Conservation (phyloP, 1,140 invertebrate genomes). For the Cydia splendana region DNA sequence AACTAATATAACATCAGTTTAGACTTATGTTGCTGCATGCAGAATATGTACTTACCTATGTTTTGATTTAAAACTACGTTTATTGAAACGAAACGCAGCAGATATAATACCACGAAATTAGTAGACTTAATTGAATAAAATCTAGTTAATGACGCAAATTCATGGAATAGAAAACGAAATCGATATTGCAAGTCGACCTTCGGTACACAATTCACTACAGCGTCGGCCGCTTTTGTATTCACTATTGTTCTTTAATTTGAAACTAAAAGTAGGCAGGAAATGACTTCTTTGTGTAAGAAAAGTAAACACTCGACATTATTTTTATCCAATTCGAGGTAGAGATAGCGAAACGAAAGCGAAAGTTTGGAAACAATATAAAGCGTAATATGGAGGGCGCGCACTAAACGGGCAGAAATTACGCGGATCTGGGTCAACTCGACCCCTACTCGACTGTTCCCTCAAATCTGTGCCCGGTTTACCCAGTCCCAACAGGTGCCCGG, state of each 20-base stretch:
- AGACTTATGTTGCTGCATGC: no score
- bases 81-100: background rate
- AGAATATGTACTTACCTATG: no score
- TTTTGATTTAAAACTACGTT: no score
- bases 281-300: constrained; percentile 11
- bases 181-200: constrained; percentile 37
- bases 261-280: constrained; percentile 2
- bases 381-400: background rate
- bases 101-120: background rate
- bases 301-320: background rate
- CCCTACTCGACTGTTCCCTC: constrained; percentile 43
- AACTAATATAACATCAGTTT: no score
- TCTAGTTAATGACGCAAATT: constrained; percentile 11
- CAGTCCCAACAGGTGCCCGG: constrained; percentile 2
- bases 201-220: constrained; percentile 18
- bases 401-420: constrained; percentile 41
- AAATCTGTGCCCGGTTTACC: constrained; percentile 63
- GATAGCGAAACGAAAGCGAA: constrained; percentile 20
- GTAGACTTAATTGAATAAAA: background rate
- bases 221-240: constrained; percentile 11
- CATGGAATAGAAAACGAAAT: constrained; percentile 37
- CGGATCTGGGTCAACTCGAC: constrained; percentile 56
- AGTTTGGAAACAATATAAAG: constrained; percentile 25
- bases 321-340: background rate
- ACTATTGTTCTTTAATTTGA: constrained; percentile 23